These are phyloP conservation scores for Hemitrygon akajei DNA, from an alignment of 2,797 vertebrate species.

Conservation along the genomic window DNA sequence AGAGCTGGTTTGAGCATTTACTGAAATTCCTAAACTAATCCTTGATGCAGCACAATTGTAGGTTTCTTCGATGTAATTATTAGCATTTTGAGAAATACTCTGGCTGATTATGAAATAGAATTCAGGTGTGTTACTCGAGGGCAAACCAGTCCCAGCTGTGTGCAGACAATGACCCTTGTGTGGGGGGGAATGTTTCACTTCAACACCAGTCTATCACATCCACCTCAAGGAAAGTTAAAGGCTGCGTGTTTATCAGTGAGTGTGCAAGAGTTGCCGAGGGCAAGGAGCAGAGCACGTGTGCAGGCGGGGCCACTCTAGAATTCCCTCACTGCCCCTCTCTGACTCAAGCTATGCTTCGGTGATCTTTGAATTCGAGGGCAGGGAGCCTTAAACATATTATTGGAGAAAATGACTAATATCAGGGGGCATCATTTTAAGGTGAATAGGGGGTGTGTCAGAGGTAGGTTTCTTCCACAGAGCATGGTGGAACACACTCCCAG, in stretches of 20 bases:
- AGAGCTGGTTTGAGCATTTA: neutral
- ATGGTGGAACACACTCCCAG: too few species aligned
- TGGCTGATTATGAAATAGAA: conserved; percentile 3
- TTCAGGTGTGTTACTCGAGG: neutral
- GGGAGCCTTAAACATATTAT: too few species aligned
- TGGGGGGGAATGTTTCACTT: neutral
- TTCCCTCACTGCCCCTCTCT: too few species aligned
- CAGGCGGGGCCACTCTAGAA: neutral
- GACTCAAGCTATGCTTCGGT: too few species aligned
- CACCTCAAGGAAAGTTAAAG: neutral
- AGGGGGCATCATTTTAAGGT: too few species aligned
- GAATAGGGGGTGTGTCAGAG: too few species aligned
- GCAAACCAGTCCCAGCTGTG: neutral
- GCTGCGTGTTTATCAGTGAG: neutral
- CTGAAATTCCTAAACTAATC: conserved; percentile 5
- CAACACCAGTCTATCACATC: neutral
- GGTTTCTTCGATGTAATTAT: neutral
- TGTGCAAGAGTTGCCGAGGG: neutral
- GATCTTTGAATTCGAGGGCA: too few species aligned
- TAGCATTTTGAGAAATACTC: neutral
- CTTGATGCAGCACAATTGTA: neutral
- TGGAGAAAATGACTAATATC: too few species aligned
- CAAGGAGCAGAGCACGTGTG: too few species aligned
- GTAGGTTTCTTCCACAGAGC: too few species aligned
- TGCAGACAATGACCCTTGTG: neutral